These are phyloP conservation scores for Cettia cetti DNA, from an alignment of 2,113 vertebrate species.

Conservation along the genomic window DNA sequence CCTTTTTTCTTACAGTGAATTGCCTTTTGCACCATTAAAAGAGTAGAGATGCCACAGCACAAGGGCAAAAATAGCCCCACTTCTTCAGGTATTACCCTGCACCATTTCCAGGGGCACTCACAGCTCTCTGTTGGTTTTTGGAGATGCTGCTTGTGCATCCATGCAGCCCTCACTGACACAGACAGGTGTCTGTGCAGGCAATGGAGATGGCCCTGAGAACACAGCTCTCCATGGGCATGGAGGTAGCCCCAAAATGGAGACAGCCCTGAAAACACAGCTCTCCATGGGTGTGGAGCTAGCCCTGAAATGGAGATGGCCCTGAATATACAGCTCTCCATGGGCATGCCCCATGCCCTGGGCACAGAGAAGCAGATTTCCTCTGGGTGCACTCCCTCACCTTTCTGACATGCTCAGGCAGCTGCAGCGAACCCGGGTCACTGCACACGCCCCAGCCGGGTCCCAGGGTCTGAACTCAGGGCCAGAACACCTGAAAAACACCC, in stretches of 20 bases:
- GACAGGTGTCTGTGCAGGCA: not conserved
- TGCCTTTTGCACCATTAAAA: not conserved
- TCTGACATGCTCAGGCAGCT: rapidly evolving
- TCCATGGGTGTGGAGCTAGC: rapidly evolving
- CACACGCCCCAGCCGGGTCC: not conserved
- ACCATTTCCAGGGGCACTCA: not conserved
- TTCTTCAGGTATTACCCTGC: not conserved
- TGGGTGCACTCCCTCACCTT: rapidly evolving
- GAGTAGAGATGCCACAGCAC: not conserved
- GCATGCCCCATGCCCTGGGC: rapidly evolving
- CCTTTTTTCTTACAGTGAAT: not conserved
- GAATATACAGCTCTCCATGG: not conserved
- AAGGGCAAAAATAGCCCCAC: not conserved
- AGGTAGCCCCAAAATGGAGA: not conserved
- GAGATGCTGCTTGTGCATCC: not conserved
- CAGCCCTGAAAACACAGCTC: not conserved
- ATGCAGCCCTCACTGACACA: not conserved
- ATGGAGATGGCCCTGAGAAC: not conserved
- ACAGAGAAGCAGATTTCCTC: not conserved
- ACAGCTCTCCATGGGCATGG: rapidly evolving
- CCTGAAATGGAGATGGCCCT: not conserved
- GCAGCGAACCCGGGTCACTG: rapidly evolving
- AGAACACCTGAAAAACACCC: not conserved
- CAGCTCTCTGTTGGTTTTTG: not conserved
- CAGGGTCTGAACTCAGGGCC: not conserved